These are phyloP conservation scores for Zoanthus gigantus DNA, from an alignment of 92 coral and sea anemone genomes.

Conservation along the genomic window DNA sequence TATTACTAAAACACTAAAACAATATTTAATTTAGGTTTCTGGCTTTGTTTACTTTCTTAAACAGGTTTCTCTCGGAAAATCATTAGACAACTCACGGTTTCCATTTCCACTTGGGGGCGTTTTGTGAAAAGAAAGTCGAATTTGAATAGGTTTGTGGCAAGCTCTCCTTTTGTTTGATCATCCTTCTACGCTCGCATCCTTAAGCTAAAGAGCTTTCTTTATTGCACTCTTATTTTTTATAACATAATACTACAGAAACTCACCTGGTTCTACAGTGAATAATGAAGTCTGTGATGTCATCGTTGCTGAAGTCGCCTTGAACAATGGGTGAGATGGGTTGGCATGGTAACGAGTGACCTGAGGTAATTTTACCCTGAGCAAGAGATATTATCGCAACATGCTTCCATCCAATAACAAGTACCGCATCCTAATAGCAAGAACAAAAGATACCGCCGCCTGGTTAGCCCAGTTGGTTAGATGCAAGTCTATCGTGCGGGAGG, in stretches of 20 bases:
- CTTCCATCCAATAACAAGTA: constrained; percentile 77
- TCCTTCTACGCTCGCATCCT: too few relatives aligned
- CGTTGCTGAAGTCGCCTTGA: constrained; percentile 94
- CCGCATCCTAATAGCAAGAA: constrained; percentile 72
- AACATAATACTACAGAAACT: background rate
- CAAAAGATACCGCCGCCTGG: too few relatives aligned
- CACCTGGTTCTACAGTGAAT: constrained; percentile 88
- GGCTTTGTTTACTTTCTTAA: too few relatives aligned
- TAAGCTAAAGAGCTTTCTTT: background rate
- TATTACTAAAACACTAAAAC: too few relatives aligned
- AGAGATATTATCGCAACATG: constrained; percentile 73
- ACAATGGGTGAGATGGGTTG: constrained; percentile 80
- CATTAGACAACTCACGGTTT: background rate
- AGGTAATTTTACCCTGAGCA: constrained; percentile 80
- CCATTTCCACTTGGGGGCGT: background rate
- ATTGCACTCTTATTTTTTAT: too few relatives aligned
- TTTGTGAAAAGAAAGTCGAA: too few relatives aligned
- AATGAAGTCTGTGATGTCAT: constrained; percentile 85
- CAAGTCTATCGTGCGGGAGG: too few relatives aligned
- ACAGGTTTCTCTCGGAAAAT: too few relatives aligned
- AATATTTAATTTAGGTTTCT: too few relatives aligned
- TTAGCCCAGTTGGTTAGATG: too few relatives aligned
- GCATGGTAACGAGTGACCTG: constrained; percentile 93
- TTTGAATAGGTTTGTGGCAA: too few relatives aligned
- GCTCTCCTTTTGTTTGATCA: too few relatives aligned